Base-by-base conservation (phyloP, 2,113 vertebrate genomes). In the Cathartes aura region DNA sequence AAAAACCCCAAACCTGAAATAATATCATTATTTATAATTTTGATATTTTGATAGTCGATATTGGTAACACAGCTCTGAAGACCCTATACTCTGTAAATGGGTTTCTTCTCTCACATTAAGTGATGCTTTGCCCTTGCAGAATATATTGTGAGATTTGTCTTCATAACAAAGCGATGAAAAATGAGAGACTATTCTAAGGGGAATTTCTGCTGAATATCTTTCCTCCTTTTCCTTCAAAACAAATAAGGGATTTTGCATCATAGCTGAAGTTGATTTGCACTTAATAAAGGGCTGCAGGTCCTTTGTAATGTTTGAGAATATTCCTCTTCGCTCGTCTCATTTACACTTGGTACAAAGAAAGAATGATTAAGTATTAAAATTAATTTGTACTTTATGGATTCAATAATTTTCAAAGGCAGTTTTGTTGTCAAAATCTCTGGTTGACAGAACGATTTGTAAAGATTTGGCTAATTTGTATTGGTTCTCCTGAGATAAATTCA, bases 1-100 rank as follows among this genome's bases (percentile, higher is more conserved):
- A 4, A 78, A 56, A 10, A 10, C 0, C 1, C 9, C 29, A 58
- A 43, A 20, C 1, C 8, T 0, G 0, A 78, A 73, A 16, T 30
- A 43, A 23, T 60, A 34, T 8, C 0, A 72, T 52, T 47, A 48
- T 72, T 79, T 71, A 16, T 47, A 47, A 40, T n/a, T 36, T 73
- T 62, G 11, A 19, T 47, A 38, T 84, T 67, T 58, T 68, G 27
- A 58, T n/a, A 45, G 36, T 29, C 64, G 21, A 18, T 60, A 43
- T 38, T 42, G 20, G 16, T 72, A 82, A 64, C 8, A 38, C 6
- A 88, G 36, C 11, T 70, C 45, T 56, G 19, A 79, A 79, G 27
- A 71, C 9, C 20, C 26, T 59, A 12, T 26, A 45, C 1, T 22
- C 3, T 91, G 11, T 27, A 58, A 83, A 70, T 8, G 2, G 14